Conservation (phyloP, 2,888 invertebrate species). For the Eudasyphora cyanicolor region DNA sequence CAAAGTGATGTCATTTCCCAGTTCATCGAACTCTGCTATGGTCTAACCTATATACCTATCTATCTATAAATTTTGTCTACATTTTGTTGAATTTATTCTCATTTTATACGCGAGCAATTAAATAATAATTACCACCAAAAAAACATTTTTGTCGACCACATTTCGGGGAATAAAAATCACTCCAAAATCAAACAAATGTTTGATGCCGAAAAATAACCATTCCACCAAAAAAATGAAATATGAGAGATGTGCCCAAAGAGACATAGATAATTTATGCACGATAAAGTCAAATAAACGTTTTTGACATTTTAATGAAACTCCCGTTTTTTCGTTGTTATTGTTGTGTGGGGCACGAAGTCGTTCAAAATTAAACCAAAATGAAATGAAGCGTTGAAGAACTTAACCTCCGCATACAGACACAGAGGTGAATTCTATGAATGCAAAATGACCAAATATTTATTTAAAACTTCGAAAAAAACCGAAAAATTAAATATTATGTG, state of each 20-base stretch:
- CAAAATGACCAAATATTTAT: constrained; percentile 26
- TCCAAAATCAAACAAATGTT: not conserved
- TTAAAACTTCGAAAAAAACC: not conserved
- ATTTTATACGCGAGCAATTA: too few relatives aligned
- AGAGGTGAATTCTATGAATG: not conserved
- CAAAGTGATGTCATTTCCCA: too few relatives aligned
- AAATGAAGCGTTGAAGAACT: constrained; percentile 23
- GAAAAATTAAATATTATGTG: not conserved
- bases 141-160: not conserved
- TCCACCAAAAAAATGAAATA: not conserved
- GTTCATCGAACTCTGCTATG: not conserved
- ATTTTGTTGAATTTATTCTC: not conserved
- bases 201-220: not conserved
- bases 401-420: constrained; percentile 29
- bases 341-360: not conserved
- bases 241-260: not conserved
- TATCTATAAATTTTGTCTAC: not conserved
- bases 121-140: constrained; percentile 31
- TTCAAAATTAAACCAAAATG: not conserved
- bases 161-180: not conserved
- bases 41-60: not conserved
- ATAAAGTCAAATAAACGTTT: constrained; percentile 40
- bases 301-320: constrained; percentile 53
- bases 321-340: not conserved
- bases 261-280: constrained; percentile 29